Conservation (phyloP, 2,888 invertebrate species). For the Arge pagana region DNA sequence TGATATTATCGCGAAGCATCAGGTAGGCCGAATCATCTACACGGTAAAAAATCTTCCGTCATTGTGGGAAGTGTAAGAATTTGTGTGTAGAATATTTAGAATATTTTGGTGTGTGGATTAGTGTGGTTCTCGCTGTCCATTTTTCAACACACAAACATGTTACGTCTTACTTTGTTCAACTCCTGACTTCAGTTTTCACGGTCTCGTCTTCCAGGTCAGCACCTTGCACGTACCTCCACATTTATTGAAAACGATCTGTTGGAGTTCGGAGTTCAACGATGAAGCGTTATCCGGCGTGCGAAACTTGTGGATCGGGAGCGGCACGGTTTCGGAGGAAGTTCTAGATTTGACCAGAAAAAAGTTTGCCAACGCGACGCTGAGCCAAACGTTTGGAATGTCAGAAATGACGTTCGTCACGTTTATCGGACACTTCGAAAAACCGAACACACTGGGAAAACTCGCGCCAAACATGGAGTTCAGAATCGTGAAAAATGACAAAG, state of each 20-base stretch:
- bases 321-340: constrained; percentile 5
- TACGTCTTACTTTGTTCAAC: too few species aligned
- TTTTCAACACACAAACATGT: too few species aligned
- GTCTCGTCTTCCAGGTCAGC: constrained; percentile 4
- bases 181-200: too few species aligned
- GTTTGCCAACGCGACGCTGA: background rate
- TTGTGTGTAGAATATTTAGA: too few species aligned
- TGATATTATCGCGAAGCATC: background rate
- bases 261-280: constrained; percentile 51
- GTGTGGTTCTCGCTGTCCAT: too few species aligned
- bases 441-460: constrained; percentile 4
- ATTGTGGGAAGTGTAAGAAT: too few species aligned
- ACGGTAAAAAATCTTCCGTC: too few species aligned
- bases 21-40: background rate
- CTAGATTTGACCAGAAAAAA: background rate
- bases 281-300: constrained; percentile 16
- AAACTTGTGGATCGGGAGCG: constrained; percentile 19
- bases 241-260: constrained; percentile 58
- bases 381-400: constrained; percentile 2
- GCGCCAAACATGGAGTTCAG: background rate
- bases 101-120: too few species aligned
- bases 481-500: background rate
- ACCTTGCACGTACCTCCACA: constrained; percentile 59
- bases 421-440: background rate
- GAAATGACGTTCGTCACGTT: constrained; percentile 7